Base-by-base conservation (phyloP, 2,888 invertebrate species). In the Tipula lateralis region DNA sequence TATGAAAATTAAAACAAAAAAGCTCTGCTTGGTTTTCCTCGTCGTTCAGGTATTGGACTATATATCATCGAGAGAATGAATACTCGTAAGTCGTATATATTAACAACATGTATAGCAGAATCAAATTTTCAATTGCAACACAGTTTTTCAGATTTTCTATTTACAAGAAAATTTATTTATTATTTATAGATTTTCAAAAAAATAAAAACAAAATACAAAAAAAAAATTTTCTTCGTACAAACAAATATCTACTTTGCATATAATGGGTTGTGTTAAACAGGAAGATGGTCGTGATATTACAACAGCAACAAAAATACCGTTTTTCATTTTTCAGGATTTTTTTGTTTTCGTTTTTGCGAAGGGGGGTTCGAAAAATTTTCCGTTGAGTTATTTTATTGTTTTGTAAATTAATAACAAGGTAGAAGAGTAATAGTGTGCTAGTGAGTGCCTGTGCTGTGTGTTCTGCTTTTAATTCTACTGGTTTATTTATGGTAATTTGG, bases 341-440 rank as follows among this genome's bases (percentile, higher is more conserved):
- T 36, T 36, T 36, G 9, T 36, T 36, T n/a, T n/a, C n/a, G n/a
- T n/a, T 50, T 50, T 50, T 50, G 16, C 9, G 24, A n/a, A n/a
- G 24, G 24, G 66, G n/a, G 66, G 24, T 9, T 66, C 1, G 66
- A 66, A 66, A 19, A 66, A 66, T 66, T 66, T 66, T 66, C 66
- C 66, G 66, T 66, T 66, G 66, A 66, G 66, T 66, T 66, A 66
- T 66, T 66, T 66, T 66, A 66, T 66, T 66, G 66, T 66, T 66
- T 66, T 66, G 24, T 66, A 66, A 66, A 66, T 66, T 66, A 66
- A 66, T 66, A 66, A 66, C 66, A 66, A 66, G 66, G 66, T 66
- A 66, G 24, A 66, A 66, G 24, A 66, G 66, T 66, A 66, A 66
- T 66, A 66, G 24, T 66, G 66, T 66, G 66, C 24, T 66, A 66